Evolutionary conservation across 2,888 invertebrate genomes (phyloP), one percentile per base, ranked within the genome.

Genomic region (Plagiodera versicolora): DNA sequence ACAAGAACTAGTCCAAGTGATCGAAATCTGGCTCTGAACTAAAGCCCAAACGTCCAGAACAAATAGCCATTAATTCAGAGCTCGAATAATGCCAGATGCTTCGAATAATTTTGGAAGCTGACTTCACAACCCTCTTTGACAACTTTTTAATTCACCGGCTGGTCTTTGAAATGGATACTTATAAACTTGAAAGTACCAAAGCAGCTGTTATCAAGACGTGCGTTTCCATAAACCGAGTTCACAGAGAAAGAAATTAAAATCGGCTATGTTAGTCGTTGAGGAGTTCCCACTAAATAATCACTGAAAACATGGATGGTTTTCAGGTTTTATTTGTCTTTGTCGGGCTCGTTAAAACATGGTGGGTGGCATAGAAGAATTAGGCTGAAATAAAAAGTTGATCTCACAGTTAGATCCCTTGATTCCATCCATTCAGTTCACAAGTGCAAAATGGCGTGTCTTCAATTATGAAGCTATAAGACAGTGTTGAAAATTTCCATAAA

Each of bases 151-250:
- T 66, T 61, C 53, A 57, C 60, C 69, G 68, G 68, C 59, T 46
- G 61, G 60, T 67, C 71, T 70, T 71, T 72, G 70, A 69, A 72
- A 70, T 63, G 56, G 66, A 70, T 70, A 72, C 68, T 65, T 69
- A 66, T 63, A 70, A 64, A 65, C 58, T 63, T 56, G 28, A 66
- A 66, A 67, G 64, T 62, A 52, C 35, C 51, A 59, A 55, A 59
- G 66, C 67, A 65, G 70, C 69, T 69, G 70, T 56, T 62, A 65
- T 66, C 70, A 65, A 67, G 67, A 51, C 65, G 67, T 48, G 56
- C 56, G 24, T 58, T 62, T 62, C 58, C 44, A 65, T 64, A 53
- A 59, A 55, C 57, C 50, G 17, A 57, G 20, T 57, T 57, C 39
- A 51, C 50, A 57, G 51, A 35, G 39, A 50, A 30, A 16, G 5